Base-by-base conservation (phyloP, 1,140 invertebrate genomes). In the Micrasema minimum region DNA sequence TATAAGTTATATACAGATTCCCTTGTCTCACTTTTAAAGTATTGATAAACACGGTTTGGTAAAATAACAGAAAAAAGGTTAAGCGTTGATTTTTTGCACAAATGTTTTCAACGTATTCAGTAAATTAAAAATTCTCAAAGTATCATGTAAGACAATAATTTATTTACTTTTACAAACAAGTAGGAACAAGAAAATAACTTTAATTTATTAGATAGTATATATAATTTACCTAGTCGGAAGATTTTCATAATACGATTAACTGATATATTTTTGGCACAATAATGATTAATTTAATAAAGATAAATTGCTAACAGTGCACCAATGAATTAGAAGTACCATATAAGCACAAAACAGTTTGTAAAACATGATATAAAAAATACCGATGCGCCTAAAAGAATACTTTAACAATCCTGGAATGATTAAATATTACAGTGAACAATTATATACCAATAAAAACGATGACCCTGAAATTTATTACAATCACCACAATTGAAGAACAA, bases 1-100 rank as follows among this genome's bases (percentile, higher is more conserved):
- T 18, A 61, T 61, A 64, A 4, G 26, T 41, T 57, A 59, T 64
- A 64, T 64, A 64, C 59, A 64, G 46, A 64, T 46, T 64, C 5
- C 23, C 23, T 64, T 64, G 23, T 48, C 22, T 64, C 43, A 64
- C 41, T 64, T 9, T 16, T 37, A 41, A 64, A 64, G 59, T 64
- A 64, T 64, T 64, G 59, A 64, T 64, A 64, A 64, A 64, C 26
- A 64, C 59, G 59, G 4, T 16, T n/a, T 14, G 10, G 43, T n/a
- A 46, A 14, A 14, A 16, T n/a, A 46, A 5, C n/a, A n/a, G n/a
- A n/a, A n/a, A n/a, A n/a, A n/a, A n/a, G n/a, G n/a, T n/a, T n/a
- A n/a, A n/a, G n/a, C n/a, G n/a, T n/a, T n/a, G n/a, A n/a, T n/a
- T n/a, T n/a, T n/a, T n/a, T n/a, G n/a, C n/a, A 16, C 12, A 43